A percentile compares a stretch with the other conserved stretches of the same genome.
Evolutionary conservation across 2,888 invertebrate species (phyloP).

Genomic region (Sinodicranocentrus sp.): DNA sequence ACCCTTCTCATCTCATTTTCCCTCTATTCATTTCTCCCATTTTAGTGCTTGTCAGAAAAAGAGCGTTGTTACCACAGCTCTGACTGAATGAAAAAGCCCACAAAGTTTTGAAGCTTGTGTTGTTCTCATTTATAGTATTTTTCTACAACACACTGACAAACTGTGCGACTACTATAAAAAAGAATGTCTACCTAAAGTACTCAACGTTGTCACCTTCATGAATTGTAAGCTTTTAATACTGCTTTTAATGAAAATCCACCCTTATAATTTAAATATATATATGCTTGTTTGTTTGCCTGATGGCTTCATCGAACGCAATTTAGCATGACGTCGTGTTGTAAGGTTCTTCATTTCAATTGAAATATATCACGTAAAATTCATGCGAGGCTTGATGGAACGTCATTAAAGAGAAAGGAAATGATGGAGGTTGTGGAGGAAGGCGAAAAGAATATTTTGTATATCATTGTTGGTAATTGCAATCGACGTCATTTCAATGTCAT

Average conservation of each 20-base stretch:
- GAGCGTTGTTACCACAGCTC: no score
- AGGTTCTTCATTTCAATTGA: no score
- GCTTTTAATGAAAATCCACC: constrained; percentile 12
- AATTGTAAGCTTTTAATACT: background rate
- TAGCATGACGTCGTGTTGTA: no score
- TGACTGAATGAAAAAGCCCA: background rate
- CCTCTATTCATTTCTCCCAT: constrained; percentile 6
- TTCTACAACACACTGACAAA: no score
- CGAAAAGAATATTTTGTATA: background rate
- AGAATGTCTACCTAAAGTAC: background rate
- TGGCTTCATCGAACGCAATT: no score
- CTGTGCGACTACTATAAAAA: background rate
- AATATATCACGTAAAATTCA: no score
- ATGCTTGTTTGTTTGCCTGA: no score
- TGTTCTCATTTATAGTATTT: constrained; percentile 1
- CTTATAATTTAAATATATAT: no score
- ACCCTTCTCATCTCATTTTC: constrained; percentile 33
- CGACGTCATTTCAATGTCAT: constrained; percentile 13
- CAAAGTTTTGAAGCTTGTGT: background rate
- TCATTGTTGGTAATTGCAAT: background rate
- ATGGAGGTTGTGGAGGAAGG: background rate
- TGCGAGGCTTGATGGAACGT: no score
- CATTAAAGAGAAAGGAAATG: background rate
- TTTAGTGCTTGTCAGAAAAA: background rate
- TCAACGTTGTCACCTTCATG: constrained; percentile 16